These are phyloP conservation scores for Brachionus koreanus DNA, from an alignment of 1,140 invertebrate species.

Conservation along the genomic window DNA sequence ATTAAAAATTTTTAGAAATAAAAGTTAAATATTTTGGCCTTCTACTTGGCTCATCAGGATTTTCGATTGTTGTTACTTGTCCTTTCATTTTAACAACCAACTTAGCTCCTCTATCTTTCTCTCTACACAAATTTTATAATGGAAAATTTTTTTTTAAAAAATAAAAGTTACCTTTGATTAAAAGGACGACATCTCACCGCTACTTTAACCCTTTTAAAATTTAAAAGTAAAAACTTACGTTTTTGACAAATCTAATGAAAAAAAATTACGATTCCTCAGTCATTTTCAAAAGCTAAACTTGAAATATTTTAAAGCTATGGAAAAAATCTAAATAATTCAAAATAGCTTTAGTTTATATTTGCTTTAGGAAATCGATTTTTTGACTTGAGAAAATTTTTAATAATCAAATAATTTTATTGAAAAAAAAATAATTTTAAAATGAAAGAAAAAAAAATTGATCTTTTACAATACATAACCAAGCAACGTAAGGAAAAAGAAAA, in stretches of 20 bases:
- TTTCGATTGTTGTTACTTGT: conserved; percentile 59
- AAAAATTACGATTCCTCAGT: conserved; percentile 40
- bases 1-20: too few relatives aligned
- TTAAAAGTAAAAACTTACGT: neutral
- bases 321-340: neutral
- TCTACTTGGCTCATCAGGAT: conserved; percentile 55
- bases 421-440: neutral
- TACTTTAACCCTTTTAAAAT: conserved; percentile 58
- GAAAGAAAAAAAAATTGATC: neutral
- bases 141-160: neutral
- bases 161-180: conserved; percentile 56
- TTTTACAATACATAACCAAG: neutral
- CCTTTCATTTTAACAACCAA: conserved; percentile 63
- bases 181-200: conserved; percentile 66
- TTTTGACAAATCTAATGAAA: neutral
- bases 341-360: neutral
- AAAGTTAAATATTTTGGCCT: too few relatives aligned
- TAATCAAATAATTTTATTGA: neutral
- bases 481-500: neutral
- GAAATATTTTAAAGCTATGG: neutral
- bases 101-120: conserved; percentile 62
- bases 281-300: conserved; percentile 3
- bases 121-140: conserved; percentile 51
- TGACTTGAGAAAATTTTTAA: neutral
- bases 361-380: neutral